phyloP scores from a whole-genome alignment of 2,797 vertebrate species.

The Monodelphis domestica region DNA sequence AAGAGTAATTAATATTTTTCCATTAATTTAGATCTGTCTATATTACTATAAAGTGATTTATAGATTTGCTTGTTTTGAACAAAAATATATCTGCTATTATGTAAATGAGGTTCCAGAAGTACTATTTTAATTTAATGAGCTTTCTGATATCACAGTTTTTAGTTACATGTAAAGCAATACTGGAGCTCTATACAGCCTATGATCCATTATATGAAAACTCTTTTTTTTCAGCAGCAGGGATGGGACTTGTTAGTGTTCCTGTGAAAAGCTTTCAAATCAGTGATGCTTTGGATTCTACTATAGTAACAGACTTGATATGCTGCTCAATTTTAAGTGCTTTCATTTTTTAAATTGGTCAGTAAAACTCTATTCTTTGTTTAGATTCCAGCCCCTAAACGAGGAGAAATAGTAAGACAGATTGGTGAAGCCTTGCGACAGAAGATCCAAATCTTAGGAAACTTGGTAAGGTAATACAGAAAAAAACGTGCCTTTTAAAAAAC shows the following conservation, averaged over 20 bases:
- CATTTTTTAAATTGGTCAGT: not conserved
- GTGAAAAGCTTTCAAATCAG: not conserved
- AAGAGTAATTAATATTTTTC: not conserved
- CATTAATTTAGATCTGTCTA: not conserved
- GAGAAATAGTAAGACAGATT: slow-evolving; percentile 97
- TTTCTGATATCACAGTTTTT: not conserved
- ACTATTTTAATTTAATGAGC: not conserved
- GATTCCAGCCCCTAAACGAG: slow-evolving; percentile 97
- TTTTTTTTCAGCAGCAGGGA: not conserved
- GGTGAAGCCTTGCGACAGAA: slow-evolving; percentile 95
- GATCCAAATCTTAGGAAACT: slow-evolving; percentile 92
- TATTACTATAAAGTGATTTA: not conserved
- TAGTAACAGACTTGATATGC: not conserved
- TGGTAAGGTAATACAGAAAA: slow-evolving; percentile 85
- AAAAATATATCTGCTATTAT: not conserved
- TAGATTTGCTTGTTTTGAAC: not conserved
- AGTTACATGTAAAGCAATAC: not conserved
- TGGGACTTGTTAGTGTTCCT: not conserved
- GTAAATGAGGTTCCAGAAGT: not conserved
- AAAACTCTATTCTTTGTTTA: slow-evolving; percentile 73
- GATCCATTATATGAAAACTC: not conserved
- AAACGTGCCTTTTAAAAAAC: not conserved
- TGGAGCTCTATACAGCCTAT: not conserved
- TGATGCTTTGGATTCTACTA: not conserved
- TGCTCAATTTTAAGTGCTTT: not conserved